A percentile compares a stretch with the other conserved stretches of the same genome.
Conservation (phyloP, 2,113 vertebrate genomes). For the Platanista minor region DNA sequence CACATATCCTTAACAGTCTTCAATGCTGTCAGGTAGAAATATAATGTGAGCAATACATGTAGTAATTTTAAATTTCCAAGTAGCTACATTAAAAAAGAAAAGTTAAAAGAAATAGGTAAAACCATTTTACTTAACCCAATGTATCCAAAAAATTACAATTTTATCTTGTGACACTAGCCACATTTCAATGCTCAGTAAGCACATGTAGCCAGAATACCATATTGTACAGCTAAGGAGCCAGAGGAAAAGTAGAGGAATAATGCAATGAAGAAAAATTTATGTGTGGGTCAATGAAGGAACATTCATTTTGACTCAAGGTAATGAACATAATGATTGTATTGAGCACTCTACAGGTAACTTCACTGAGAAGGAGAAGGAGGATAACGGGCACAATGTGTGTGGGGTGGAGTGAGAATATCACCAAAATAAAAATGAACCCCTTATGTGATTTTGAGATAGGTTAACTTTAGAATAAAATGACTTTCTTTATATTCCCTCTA, state of each 20-base stretch:
- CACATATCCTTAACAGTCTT: background rate
- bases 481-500: background rate
- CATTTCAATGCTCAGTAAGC: background rate
- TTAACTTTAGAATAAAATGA: slow-evolving; percentile 18
- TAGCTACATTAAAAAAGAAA: background rate
- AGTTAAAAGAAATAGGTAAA: background rate
- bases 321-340: background rate
- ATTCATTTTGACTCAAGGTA: background rate
- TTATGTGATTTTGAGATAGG: background rate
- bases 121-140: background rate
- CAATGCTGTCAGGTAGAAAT: background rate
- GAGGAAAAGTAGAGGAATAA: background rate
- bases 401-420: background rate
- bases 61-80: background rate
- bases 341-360: background rate
- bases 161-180: background rate
- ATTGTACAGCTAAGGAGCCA: rapidly evolving
- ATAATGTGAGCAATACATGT: background rate
- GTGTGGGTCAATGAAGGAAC: background rate
- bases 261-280: background rate
- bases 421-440: background rate
- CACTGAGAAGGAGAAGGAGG: background rate
- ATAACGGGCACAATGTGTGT: background rate
- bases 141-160: background rate
- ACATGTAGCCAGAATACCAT: background rate